Percentiles rank a stretch among this genome's conserved stretches.
Conservation (phyloP, 2,888 invertebrate genomes). For the Drosophila cracens region DNA sequence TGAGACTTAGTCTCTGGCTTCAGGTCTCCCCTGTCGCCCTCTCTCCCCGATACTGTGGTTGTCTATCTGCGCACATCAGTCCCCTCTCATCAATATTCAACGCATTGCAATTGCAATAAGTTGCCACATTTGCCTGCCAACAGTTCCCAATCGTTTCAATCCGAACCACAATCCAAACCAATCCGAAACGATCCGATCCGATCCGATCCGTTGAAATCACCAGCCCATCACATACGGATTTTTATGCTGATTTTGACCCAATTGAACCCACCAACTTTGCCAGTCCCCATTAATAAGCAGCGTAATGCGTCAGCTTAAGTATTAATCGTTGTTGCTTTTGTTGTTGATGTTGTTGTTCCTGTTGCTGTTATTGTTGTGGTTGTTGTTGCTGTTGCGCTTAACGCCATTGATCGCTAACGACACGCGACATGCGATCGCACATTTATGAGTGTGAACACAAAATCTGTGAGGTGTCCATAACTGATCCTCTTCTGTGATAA, state of each 20-base stretch:
- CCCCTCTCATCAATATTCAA: conserved; percentile 74
- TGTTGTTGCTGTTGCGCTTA: conserved; percentile 18
- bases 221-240: conserved; percentile 68
- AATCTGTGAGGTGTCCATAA: conserved; percentile 1
- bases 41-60: background rate
- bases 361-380: conserved; percentile 13
- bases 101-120: conserved; percentile 81
- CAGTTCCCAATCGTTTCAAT: conserved; percentile 40
- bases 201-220: conserved; percentile 65
- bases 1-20: conserved; percentile 29
- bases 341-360: conserved; percentile 1
- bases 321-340: conserved; percentile 30
- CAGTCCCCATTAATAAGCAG: conserved; percentile 62
- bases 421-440: conserved; percentile 46
- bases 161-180: conserved; percentile 17
- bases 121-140: conserved; percentile 63
- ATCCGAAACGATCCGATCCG: conserved; percentile 30
- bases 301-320: conserved; percentile 56
- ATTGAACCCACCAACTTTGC: conserved; percentile 63
- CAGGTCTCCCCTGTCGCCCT: background rate
- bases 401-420: conserved; percentile 25
- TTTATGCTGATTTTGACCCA: conserved; percentile 81
- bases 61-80: conserved; percentile 7
- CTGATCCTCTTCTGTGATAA: background rate
- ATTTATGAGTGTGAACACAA: conserved; percentile 14